phyloP scores from a whole-genome alignment of 2,797 vertebrate genomes.

The Semotilus atromaculatus region DNA sequence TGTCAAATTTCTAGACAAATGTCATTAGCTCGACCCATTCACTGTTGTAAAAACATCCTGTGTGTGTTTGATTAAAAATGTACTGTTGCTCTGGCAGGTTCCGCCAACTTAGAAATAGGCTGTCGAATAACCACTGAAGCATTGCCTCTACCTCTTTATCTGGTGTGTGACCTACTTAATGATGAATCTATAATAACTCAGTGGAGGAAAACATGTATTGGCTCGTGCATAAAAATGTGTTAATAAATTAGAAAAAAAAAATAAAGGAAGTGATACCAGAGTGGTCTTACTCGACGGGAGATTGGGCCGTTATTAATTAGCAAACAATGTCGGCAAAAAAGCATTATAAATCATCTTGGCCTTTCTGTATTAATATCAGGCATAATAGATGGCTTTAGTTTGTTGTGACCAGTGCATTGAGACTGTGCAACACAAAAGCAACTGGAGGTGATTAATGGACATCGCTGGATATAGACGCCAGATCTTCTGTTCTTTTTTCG shows the following conservation, averaged over 20 bases:
- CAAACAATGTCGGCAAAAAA: conserved; percentile 45
- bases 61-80: conserved; percentile 51
- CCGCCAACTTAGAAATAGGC: conserved; percentile 30
- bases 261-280: conserved; percentile 37
- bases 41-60: conserved; percentile 49
- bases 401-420: conserved; percentile 48
- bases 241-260: conserved; percentile 13
- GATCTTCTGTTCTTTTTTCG: conserved; percentile 40
- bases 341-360: conserved; percentile 53
- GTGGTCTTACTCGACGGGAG: conserved; percentile 11
- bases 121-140: conserved; percentile 30
- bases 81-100: conserved; percentile 47
- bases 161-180: conserved; percentile 56
- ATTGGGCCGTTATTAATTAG: conserved; percentile 54
- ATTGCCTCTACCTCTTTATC: conserved; percentile 46
- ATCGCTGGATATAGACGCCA: conserved; percentile 45
- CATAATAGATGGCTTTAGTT: conserved; percentile 50
- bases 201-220: conserved; percentile 44
- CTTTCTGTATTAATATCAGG: conserved; percentile 51
- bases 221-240: conserved; percentile 28
- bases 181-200: conserved; percentile 49
- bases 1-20: conserved; percentile 58
- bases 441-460: conserved; percentile 54
- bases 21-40: conserved; percentile 54
- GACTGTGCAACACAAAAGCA: conserved; percentile 50